A percentile compares a stretch with the other conserved stretches of the same genome.
These are phyloP conservation scores for Rhineura floridana DNA, from an alignment of 2,113 vertebrate genomes.

Conservation along the genomic window DNA sequence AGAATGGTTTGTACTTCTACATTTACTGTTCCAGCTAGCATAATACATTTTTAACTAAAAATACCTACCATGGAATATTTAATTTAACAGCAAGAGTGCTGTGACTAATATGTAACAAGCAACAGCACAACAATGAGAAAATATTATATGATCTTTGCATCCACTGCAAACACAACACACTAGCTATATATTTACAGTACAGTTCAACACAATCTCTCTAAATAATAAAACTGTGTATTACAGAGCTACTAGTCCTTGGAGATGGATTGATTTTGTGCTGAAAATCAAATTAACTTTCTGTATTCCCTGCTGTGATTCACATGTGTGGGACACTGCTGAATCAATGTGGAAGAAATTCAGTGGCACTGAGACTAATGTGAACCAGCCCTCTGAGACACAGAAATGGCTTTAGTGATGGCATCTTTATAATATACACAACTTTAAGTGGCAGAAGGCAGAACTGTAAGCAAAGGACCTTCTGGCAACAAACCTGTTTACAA, in stretches of 20 bases:
- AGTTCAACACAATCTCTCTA: background rate
- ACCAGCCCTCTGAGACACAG: slow-evolving; percentile 8
- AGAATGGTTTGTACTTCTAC: slow-evolving; percentile 34
- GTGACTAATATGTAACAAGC: slow-evolving; percentile 47
- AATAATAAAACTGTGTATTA: background rate
- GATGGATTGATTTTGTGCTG: background rate
- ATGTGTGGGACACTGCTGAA: background rate
- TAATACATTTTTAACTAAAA: slow-evolving; percentile 57
- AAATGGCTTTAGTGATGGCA: background rate
- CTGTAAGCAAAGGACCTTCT: slow-evolving; percentile 7
- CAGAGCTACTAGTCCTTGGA: background rate
- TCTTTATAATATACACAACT: slow-evolving; percentile 36
- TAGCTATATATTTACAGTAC: slow-evolving; percentile 2
- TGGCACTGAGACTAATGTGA: background rate
- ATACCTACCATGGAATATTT: slow-evolving; percentile 52
- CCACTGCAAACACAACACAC: slow-evolving; percentile 16
- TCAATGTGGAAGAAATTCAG: background rate
- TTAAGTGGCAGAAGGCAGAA: slow-evolving; percentile 19
- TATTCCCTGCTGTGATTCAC: slow-evolving; percentile 2
- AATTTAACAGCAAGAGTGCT: slow-evolving; percentile 45
- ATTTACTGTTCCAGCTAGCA: slow-evolving; percentile 10
- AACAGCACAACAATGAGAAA: slow-evolving; percentile 37
- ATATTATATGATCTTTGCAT: slow-evolving; percentile 54
- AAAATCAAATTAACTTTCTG: background rate
- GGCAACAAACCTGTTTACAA: slow-evolving; percentile 25